Evolutionary conservation across 1,140 invertebrate genomes (phyloP).

Genomic region (Zaprionus ornatus): DNA sequence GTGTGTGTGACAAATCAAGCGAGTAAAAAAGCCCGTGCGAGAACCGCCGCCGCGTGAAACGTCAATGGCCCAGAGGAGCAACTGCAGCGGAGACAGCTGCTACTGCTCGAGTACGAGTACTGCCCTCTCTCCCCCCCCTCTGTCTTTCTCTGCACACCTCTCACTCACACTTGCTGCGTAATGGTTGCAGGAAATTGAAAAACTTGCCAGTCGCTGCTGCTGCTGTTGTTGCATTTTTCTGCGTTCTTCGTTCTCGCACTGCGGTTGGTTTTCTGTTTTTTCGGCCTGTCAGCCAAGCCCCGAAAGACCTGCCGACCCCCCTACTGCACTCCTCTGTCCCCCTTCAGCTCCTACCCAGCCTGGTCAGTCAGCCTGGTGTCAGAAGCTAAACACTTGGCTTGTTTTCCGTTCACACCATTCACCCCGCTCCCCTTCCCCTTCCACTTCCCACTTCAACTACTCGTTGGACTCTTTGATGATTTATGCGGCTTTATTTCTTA

Average conservation of each 20-base stretch:
- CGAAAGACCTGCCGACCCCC: not conserved
- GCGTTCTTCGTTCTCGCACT: slow-evolving; percentile 14
- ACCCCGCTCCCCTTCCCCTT: slow-evolving; percentile 1
- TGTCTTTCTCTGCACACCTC: not conserved
- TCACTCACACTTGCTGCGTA: slow-evolving; percentile 41
- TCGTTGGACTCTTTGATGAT: slow-evolving; percentile 30
- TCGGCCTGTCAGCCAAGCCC: slow-evolving; percentile 38
- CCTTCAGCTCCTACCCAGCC: not conserved
- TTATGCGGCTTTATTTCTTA: slow-evolving; percentile 48
- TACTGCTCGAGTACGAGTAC: slow-evolving; percentile 11
- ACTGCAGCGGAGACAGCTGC: not conserved
- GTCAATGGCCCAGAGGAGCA: slow-evolving; percentile 69
- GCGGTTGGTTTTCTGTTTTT: slow-evolving; percentile 20
- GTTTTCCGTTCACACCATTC: slow-evolving; percentile 30
- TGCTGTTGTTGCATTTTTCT: slow-evolving; percentile 46
- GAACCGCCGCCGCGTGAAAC: slow-evolving; percentile 56
- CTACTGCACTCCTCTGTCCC: slow-evolving; percentile 8
- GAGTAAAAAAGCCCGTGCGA: slow-evolving; percentile 52
- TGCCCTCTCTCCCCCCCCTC: no score
- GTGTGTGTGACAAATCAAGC: slow-evolving; percentile 78
- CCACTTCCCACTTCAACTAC: not conserved
- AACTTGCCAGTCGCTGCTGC: slow-evolving; percentile 49
- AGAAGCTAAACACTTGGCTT: slow-evolving; percentile 61
- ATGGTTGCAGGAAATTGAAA: slow-evolving; percentile 78
- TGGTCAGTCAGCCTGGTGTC: slow-evolving; percentile 33